Conservation (phyloP, 2,113 vertebrate genomes). For the Alexandromys fortis region DNA sequence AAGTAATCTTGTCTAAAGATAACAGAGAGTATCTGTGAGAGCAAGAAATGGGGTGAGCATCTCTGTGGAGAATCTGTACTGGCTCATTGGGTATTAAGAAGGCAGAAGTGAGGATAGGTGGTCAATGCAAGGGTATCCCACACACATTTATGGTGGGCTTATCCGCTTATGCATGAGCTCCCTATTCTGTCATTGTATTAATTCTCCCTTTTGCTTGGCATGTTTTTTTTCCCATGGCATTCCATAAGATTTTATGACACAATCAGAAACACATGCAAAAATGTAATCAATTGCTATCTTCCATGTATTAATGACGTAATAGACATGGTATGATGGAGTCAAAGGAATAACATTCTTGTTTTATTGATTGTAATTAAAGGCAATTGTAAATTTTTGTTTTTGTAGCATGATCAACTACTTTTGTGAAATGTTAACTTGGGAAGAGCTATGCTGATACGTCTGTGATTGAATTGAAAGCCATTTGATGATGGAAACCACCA, state of each 20-base stretch:
- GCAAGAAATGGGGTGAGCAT: neutral
- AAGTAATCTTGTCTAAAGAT: neutral
- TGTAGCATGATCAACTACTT: neutral
- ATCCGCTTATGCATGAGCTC: neutral
- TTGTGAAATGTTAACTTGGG: neutral
- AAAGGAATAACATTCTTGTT: neutral
- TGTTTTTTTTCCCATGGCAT: neutral
- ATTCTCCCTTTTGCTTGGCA: neutral
- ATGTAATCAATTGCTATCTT: neutral
- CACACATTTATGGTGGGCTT: neutral
- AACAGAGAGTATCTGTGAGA: neutral
- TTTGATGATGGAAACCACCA: neutral
- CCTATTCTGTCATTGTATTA: neutral
- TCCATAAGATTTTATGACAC: neutral
- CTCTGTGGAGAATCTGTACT: neutral
- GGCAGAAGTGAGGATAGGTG: neutral
- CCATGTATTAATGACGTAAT: neutral
- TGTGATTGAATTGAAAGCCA: neutral
- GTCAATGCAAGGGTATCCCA: neutral
- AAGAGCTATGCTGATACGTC: neutral
- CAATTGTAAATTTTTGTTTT: neutral
- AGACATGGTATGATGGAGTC: neutral
- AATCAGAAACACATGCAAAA: neutral
- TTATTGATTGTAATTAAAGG: neutral
- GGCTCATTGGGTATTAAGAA: neutral